phyloP scores from a whole-genome alignment of 1,140 invertebrate species.

The Colletes gigas region DNA sequence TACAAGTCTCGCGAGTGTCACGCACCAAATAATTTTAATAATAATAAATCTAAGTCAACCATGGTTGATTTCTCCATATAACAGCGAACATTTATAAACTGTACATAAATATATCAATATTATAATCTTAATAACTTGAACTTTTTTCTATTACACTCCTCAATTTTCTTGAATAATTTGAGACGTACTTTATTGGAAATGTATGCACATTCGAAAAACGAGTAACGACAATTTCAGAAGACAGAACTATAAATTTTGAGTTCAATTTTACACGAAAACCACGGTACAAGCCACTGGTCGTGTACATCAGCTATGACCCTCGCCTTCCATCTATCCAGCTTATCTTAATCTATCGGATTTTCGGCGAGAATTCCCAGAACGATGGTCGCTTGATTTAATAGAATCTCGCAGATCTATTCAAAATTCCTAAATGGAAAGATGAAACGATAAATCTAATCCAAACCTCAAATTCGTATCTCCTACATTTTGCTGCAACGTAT shows the following conservation, averaged over 20 bases:
- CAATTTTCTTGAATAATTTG: neutral
- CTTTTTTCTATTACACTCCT: neutral
- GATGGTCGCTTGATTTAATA: constrained; percentile 20
- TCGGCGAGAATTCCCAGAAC: constrained; percentile 6
- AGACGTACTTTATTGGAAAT: neutral
- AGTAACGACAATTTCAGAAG: constrained; percentile 12
- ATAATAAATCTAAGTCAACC: too few species aligned
- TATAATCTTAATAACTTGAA: too few species aligned
- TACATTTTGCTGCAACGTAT: too few species aligned
- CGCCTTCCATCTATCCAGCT: constrained; percentile 33
- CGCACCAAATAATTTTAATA: too few species aligned
- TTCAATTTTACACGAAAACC: constrained; percentile 36
- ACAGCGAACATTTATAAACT: too few species aligned
- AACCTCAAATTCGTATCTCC: neutral
- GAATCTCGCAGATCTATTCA: neutral
- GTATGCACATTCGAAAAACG: neutral
- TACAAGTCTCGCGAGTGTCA: too few species aligned
- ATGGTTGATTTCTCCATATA: too few species aligned
- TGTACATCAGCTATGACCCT: constrained; percentile 15
- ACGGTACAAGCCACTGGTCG: constrained; percentile 1
- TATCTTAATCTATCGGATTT: constrained; percentile 43
- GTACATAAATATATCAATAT: too few species aligned
- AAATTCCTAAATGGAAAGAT: neutral
- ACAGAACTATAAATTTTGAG: constrained; percentile 25
- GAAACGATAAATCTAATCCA: neutral